Conservation (phyloP, 2,888 invertebrate species). For the Drosophila kambysellisi region DNA sequence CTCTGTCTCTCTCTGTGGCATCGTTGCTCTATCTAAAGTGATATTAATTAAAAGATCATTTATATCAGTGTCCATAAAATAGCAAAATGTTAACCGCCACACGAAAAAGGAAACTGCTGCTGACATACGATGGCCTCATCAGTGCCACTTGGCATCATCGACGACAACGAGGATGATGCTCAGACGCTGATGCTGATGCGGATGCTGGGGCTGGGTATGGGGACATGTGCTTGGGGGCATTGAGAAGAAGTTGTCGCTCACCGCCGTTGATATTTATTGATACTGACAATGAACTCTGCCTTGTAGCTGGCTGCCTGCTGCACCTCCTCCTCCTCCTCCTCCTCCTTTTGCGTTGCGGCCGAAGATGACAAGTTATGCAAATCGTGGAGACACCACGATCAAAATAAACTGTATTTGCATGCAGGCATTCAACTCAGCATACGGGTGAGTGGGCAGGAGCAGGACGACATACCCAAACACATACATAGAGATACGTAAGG, state of each 20-base stretch:
- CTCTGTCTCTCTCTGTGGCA: neutral
- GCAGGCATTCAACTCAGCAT: conserved; percentile 5
- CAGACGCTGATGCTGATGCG: conserved; percentile 6
- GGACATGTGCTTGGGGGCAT: conserved; percentile 16
- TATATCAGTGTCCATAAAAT: conserved; percentile 81
- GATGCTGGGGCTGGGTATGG: neutral
- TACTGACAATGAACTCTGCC: conserved; percentile 76
- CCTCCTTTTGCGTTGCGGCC: conserved; percentile 16
- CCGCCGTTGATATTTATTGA: conserved; percentile 78
- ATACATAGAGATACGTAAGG: neutral
- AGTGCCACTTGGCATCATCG: conserved; percentile 79
- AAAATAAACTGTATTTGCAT: conserved; percentile 74
- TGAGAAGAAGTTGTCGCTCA: conserved; percentile 73
- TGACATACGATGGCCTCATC: conserved; percentile 75
- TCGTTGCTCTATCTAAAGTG: conserved; percentile 75
- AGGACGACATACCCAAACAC: conserved; percentile 4
- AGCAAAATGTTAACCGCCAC: conserved; percentile 73
- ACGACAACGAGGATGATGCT: conserved; percentile 26
- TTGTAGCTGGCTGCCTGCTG: conserved; percentile 14
- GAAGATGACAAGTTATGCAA: conserved; percentile 80
- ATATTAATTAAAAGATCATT: conserved; percentile 82
- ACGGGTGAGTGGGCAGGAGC: conserved; percentile 72
- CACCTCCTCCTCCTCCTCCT: conserved; percentile 11
- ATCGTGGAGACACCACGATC: conserved; percentile 79
- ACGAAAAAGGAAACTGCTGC: conserved; percentile 51